These are phyloP conservation scores for Pseudanteris insignis DNA, from an alignment of 2,888 invertebrate species.

Conservation along the genomic window DNA sequence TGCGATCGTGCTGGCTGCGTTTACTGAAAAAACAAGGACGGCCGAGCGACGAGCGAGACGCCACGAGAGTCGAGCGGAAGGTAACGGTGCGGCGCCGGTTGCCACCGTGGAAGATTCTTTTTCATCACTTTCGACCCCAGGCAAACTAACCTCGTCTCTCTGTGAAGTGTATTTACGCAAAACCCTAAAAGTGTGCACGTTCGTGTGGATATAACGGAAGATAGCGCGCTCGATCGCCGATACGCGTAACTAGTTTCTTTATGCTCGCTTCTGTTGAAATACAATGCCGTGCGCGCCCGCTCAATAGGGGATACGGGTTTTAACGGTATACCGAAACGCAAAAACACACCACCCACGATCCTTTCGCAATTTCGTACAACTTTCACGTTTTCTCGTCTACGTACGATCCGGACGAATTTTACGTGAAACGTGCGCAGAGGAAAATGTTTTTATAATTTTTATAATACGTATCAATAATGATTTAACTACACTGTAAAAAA, in stretches of 20 bases:
- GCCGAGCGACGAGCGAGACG: slow-evolving; percentile 7
- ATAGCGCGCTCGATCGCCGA: slow-evolving; percentile 11
- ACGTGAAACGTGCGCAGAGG: no score
- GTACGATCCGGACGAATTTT: no score
- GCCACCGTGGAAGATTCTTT: slow-evolving; percentile 57
- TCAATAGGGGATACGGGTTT: neutral
- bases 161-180: slow-evolving; percentile 28
- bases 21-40: slow-evolving; percentile 45
- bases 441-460: no score
- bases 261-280: neutral
- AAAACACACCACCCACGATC: neutral
- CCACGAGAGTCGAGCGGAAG: slow-evolving; percentile 28
- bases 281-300: no score
- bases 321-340: neutral
- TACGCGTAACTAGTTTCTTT: slow-evolving; percentile 5
- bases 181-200: slow-evolving; percentile 18
- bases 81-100: slow-evolving; percentile 45
- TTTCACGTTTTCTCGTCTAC: no score
- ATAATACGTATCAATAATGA: no score
- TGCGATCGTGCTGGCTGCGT: slow-evolving; percentile 46
- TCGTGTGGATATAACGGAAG: slow-evolving; percentile 4
- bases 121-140: slow-evolving; percentile 49
- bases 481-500: no score
- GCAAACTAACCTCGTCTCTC: slow-evolving; percentile 33
- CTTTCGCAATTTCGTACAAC: no score